Conservation (phyloP, 2,797 vertebrate genomes). For the Catamblyrhynchus diadema region DNA sequence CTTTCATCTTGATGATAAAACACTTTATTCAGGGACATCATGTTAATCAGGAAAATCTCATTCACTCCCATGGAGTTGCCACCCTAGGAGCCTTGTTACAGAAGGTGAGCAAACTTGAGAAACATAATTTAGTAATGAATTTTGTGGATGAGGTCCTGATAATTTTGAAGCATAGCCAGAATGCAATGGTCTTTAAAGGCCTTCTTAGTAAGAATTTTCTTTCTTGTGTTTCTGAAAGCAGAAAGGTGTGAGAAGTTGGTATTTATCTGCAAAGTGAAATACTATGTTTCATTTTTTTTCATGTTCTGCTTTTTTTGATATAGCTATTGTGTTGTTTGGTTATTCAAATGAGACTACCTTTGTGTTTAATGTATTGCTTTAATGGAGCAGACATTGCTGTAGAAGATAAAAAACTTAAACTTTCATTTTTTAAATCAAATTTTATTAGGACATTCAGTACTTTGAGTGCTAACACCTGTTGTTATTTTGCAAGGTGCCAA, state of each 20-base stretch:
- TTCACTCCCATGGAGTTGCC: constrained; percentile 85
- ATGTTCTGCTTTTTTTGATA: neutral
- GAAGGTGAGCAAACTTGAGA: constrained; percentile 78
- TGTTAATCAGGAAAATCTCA: constrained; percentile 93
- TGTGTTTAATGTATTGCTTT: neutral
- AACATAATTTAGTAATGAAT: neutral
- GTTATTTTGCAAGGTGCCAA: constrained; percentile 80
- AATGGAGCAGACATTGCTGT: neutral
- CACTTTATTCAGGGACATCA: constrained; percentile 93
- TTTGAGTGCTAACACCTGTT: neutral
- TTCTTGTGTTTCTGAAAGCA: neutral
- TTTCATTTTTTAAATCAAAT: neutral
- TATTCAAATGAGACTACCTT: neutral
- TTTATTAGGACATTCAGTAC: neutral
- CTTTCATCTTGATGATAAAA: constrained; percentile 92
- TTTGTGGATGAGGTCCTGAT: neutral
- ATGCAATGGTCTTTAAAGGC: neutral
- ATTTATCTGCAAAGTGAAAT: neutral
- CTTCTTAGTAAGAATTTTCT: neutral
- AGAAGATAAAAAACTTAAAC: neutral
- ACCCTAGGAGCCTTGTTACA: constrained; percentile 90
- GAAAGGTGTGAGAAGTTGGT: neutral
- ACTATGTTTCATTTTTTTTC: accelerated
- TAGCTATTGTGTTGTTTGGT: neutral
- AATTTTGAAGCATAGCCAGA: neutral